Evolutionary conservation across 2,113 vertebrate species (phyloP).

Genomic region (Macaca fascicularis): DNA sequence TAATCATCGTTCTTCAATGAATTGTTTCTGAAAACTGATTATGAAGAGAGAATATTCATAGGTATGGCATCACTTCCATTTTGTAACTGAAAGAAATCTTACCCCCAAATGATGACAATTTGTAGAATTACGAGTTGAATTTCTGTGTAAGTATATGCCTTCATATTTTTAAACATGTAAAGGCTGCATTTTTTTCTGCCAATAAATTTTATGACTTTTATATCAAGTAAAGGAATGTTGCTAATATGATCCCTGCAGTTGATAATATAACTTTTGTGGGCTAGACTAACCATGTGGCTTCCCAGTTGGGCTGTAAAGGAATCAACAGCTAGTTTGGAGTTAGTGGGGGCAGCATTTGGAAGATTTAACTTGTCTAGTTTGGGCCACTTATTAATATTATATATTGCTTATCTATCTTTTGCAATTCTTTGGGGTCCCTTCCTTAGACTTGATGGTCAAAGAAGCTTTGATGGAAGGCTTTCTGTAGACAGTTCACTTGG

Average conservation of each 20-base stretch:
- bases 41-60: not conserved
- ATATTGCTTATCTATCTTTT: slow-evolving; percentile 30
- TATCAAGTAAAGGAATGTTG: slow-evolving; percentile 28
- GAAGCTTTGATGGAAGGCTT: slow-evolving; percentile 52
- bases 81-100: slow-evolving; percentile 4
- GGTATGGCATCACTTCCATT: not conserved
- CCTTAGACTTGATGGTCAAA: not conserved
- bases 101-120: not conserved
- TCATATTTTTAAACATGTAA: not conserved
- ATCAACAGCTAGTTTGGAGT: slow-evolving; percentile 59
- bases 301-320: slow-evolving; percentile 45
- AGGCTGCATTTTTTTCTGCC: slow-evolving; percentile 28
- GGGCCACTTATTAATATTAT: not conserved
- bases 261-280: slow-evolving; percentile 37
- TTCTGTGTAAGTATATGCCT: not conserved
- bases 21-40: not conserved
- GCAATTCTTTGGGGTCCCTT: slow-evolving; percentile 43
- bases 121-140: not conserved
- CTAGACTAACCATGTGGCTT: slow-evolving; percentile 23
- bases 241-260: slow-evolving; percentile 10
- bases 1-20: not conserved
- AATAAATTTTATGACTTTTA: slow-evolving; percentile 28
- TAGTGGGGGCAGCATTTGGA: slow-evolving; percentile 50
- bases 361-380: slow-evolving; percentile 56
- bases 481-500: slow-evolving; percentile 47